Evolutionary conservation across 2,797 vertebrate genomes (phyloP), one percentile per base, ranked within the genome.

Genomic region (Thaleichthys pacificus): DNA sequence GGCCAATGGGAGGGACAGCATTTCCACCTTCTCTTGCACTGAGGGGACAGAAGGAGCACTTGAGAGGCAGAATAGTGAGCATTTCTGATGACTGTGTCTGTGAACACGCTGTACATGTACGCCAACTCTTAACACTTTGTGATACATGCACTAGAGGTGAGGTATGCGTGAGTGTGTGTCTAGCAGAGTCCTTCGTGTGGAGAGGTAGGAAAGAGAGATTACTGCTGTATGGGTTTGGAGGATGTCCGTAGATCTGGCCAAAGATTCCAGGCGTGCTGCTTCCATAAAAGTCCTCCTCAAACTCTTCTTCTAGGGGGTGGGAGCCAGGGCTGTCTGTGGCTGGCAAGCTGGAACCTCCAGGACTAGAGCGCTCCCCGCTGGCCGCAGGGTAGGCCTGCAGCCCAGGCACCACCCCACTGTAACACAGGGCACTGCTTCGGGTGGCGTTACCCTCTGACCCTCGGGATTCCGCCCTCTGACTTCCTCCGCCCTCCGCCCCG

Each of bases 261-360:
- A 95, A 96, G 72, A 94, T 91, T 76, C 96, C 95, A 21, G 96
- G 91, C 66, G 90, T 90, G 71, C 95, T 90, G 76, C 91, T 95
- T 81, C 97, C 93, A 0, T 97, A 98, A 0, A 95, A 95, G 70
- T 98, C 97, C 0, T 98, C 97, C 0, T 99, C 97, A 79, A 98
- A 93, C 78, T 98, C 97, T 0, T 99, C 97, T 77, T 98, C 97
- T 14, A 97, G 96, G 0, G 96, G 96, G 79, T 97, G 97, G 19
- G 97, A 97, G 0, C 95, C 96, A 72, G 97, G 97, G 73, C 97
- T 98, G 91, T 99, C 97, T 0, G 96, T 97, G 76, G 95, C 93
- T 21, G 95, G 97, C 61, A 98, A 92, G 83, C 96, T 98, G 89
- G 96, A 97, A 75, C 95, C 94, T 0, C 95, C 93, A 0, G 97